Percentiles rank a stretch among this genome's conserved stretches.
phyloP scores from a whole-genome alignment of 2,888 invertebrate species.

The Mongoloraphidia duomilia region DNA sequence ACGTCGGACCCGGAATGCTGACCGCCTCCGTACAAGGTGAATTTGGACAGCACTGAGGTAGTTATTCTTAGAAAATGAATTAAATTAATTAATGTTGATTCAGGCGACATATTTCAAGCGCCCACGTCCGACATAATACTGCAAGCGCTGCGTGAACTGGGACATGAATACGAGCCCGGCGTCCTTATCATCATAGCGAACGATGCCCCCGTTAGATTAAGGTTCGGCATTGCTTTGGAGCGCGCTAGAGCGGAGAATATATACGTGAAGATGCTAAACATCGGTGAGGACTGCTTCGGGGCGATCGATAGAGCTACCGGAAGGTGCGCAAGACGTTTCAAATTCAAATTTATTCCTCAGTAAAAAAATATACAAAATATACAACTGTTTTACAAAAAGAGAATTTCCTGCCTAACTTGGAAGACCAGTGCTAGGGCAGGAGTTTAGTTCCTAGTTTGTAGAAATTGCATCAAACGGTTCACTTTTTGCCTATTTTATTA shows the following conservation, averaged over 20 bases:
- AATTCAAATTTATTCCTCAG: too few species aligned
- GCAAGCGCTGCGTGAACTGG: slow-evolving; percentile 24
- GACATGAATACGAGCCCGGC: slow-evolving; percentile 25
- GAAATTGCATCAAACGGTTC: neutral
- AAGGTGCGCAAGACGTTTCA: slow-evolving; percentile 2
- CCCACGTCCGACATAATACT: slow-evolving; percentile 23
- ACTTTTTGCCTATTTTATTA: neutral
- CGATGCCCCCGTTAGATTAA: slow-evolving; percentile 64
- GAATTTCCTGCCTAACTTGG: too few species aligned
- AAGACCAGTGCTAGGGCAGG: too few species aligned
- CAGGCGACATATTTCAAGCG: slow-evolving; percentile 23
- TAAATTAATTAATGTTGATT: slow-evolving; percentile 8
- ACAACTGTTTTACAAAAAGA: too few species aligned
- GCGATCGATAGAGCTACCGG: slow-evolving; percentile 13
- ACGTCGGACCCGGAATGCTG: slow-evolving; percentile 36
- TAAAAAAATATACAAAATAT: too few species aligned
- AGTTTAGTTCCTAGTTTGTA: too few species aligned
- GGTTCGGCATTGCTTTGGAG: slow-evolving; percentile 70
- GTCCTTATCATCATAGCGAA: slow-evolving; percentile 63
- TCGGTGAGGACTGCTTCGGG: slow-evolving; percentile 54
- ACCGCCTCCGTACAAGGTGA: slow-evolving; percentile 35
- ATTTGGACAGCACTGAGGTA: neutral
- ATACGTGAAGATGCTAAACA: slow-evolving; percentile 37
- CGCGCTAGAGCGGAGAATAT: slow-evolving; percentile 47
- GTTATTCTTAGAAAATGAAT: neutral